These are phyloP conservation scores for Lymantria dispar DNA, from an alignment of 2,888 invertebrate genomes.

Conservation along the genomic window DNA sequence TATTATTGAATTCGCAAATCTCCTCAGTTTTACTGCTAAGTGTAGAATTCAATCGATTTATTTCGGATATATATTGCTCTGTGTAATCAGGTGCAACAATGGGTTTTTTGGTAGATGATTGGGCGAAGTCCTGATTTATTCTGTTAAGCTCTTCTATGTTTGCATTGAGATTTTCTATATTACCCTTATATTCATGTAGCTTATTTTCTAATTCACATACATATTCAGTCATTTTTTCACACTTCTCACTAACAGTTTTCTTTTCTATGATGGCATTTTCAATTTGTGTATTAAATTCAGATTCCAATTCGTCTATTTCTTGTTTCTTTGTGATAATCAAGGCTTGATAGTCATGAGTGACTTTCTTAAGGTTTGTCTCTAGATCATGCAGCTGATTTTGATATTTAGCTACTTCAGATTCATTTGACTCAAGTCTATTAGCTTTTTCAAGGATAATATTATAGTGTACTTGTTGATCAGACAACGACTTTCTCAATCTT, in stretches of 20 bases:
- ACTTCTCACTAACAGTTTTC: conserved; percentile 70
- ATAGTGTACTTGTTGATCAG: conserved; percentile 67
- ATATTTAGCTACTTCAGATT: conserved; percentile 52
- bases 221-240: conserved; percentile 75
- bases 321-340: conserved; percentile 67
- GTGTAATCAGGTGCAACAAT: conserved; percentile 62
- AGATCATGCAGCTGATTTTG: conserved; percentile 65
- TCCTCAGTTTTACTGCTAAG: conserved; percentile 75
- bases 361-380: conserved; percentile 65
- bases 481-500: conserved; percentile 65
- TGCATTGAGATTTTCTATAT: conserved; percentile 53
- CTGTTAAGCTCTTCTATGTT: conserved; percentile 59
- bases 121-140: conserved; percentile 56
- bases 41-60: conserved; percentile 78
- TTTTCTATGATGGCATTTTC: conserved; percentile 74
- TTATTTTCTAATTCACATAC: conserved; percentile 58
- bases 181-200: conserved; percentile 58
- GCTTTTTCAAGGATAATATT: conserved; percentile 58
- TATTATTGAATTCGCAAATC: conserved; percentile 58
- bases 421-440: conserved; percentile 50
- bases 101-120: conserved; percentile 37
- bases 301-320: conserved; percentile 71
- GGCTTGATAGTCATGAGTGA: conserved; percentile 58
- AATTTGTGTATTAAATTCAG: conserved; percentile 70
- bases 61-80: conserved; percentile 79